Evolutionary conservation across 2,113 vertebrate genomes (phyloP).

Genomic region (Sinocyclocheilus grahami): DNA sequence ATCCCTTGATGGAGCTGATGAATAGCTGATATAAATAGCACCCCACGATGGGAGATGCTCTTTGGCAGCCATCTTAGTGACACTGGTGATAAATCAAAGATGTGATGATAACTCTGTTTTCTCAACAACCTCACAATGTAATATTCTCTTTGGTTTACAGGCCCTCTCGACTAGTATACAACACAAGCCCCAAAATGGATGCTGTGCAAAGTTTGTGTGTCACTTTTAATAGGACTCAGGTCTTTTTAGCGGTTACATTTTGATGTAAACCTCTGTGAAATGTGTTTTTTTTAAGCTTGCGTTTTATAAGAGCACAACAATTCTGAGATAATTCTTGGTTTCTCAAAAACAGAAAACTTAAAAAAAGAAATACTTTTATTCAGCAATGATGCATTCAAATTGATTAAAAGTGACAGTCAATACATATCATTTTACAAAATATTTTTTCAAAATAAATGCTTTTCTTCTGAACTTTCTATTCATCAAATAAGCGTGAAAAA

Average conservation of each 20-base stretch:
- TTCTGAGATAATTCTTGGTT: neutral
- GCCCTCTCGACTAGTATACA: neutral
- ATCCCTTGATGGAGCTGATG: constrained; percentile 61
- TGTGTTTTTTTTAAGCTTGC: neutral
- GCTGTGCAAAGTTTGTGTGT: neutral
- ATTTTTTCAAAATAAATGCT: too few relatives aligned
- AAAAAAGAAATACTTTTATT: too few relatives aligned
- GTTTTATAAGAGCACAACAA: neutral
- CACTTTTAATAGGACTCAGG: neutral
- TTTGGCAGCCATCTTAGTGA: constrained; percentile 65
- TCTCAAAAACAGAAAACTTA: neutral
- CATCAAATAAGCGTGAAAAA: too few relatives aligned
- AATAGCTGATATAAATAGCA: constrained; percentile 72
- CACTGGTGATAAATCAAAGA: constrained; percentile 73
- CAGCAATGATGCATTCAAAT: too few relatives aligned
- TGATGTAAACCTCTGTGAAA: neutral
- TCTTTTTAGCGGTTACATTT: constrained; percentile 4
- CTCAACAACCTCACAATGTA: neutral
- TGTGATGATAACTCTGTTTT: constrained; percentile 49
- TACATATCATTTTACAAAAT: too few relatives aligned
- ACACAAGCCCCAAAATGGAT: neutral
- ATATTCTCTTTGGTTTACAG: constrained; percentile 28
- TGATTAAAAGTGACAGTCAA: too few relatives aligned
- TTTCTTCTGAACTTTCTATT: too few relatives aligned
- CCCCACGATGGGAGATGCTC: constrained; percentile 55